These are phyloP conservation scores for Temnothorax nylanderi DNA, from an alignment of 1,140 invertebrate species.

Conservation along the genomic window DNA sequence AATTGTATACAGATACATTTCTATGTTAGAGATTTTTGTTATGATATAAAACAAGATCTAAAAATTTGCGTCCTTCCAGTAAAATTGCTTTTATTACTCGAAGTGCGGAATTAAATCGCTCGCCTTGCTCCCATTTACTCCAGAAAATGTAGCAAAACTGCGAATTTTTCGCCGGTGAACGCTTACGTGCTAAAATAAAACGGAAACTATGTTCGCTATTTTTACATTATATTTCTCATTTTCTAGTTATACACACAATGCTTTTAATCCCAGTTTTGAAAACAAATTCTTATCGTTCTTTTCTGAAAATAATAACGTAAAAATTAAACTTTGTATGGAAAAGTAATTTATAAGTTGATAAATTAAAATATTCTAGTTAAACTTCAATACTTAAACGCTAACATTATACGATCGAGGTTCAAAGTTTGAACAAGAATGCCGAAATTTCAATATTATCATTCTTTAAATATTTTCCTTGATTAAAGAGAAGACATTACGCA, in stretches of 20 bases:
- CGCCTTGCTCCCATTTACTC: conserved; percentile 28
- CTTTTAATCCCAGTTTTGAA: not conserved
- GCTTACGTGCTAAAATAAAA: not conserved
- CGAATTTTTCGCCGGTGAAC: conserved; percentile 17
- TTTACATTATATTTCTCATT: not conserved
- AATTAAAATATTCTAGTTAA: not conserved
- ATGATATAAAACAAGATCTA: not conserved
- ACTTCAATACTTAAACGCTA: not conserved
- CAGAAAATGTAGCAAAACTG: not conserved
- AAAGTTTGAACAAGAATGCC: not conserved
- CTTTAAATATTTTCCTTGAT: not conserved
- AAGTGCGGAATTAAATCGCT: conserved; percentile 8
- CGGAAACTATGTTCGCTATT: not conserved
- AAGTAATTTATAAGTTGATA: not conserved
- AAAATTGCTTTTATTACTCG: not conserved
- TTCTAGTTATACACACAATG: not conserved
- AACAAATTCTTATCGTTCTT: not conserved
- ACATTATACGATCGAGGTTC: not conserved
- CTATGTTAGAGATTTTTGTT: not conserved
- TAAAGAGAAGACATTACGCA: not conserved
- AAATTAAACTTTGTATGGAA: not conserved
- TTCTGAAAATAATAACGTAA: not conserved
- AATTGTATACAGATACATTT: not conserved
- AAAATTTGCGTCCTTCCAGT: not conserved
- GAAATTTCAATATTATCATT: not conserved